A percentile compares a stretch with the other conserved stretches of the same genome.
Conservation (phyloP, 2,113 vertebrate species). For the Penelope pileata region DNA sequence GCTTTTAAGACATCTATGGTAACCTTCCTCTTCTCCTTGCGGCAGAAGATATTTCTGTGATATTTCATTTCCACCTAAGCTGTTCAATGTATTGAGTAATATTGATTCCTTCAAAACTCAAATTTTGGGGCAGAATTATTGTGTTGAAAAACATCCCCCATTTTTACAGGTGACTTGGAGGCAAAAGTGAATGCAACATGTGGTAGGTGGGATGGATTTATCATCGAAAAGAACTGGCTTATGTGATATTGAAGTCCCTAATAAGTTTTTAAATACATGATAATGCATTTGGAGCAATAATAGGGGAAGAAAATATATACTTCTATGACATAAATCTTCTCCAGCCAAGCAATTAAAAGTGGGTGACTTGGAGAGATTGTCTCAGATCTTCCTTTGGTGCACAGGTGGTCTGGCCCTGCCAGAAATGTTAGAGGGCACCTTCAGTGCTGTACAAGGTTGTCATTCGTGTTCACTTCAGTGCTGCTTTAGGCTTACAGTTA, state of each 20-base stretch:
- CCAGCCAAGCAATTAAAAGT: neutral
- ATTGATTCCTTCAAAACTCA: neutral
- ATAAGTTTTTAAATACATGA: neutral
- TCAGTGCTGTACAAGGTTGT: neutral
- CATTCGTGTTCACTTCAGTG: neutral
- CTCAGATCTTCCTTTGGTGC: neutral
- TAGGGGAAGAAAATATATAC: neutral
- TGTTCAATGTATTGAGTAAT: neutral
- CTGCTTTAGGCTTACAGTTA: neutral
- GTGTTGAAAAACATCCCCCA: neutral
- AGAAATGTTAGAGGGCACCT: neutral
- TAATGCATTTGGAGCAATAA: neutral
- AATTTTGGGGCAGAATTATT: neutral
- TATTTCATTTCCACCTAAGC: neutral
- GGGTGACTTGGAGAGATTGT: neutral
- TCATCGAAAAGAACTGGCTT: neutral
- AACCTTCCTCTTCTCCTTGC: neutral
- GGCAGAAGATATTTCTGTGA: neutral
- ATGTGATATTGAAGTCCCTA: neutral
- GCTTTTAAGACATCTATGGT: neutral
- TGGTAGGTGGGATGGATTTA: neutral
- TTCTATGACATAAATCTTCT: neutral
- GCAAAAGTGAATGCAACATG: neutral
- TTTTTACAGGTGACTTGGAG: neutral
- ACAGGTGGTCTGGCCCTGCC: neutral